These are phyloP conservation scores for Nebria ingens DNA, from an alignment of 1,140 invertebrate species.

Conservation along the genomic window DNA sequence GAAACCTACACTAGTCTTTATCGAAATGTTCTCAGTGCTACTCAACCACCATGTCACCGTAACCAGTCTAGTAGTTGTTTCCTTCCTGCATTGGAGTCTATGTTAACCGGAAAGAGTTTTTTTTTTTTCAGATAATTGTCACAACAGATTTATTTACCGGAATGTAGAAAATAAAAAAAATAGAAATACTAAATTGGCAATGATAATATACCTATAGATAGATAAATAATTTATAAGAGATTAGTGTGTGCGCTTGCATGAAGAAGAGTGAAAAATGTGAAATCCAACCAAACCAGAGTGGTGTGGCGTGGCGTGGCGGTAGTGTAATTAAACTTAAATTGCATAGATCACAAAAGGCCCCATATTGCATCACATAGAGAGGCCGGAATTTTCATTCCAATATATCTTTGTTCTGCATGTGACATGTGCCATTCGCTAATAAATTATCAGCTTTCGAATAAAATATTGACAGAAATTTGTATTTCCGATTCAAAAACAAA, in stretches of 20 bases:
- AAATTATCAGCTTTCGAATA: constrained; percentile 7
- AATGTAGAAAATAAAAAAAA: too few relatives aligned
- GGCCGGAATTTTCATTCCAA: constrained; percentile 3
- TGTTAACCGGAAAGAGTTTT: too few relatives aligned
- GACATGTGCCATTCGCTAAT: constrained; percentile 6
- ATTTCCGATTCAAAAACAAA: background rate
- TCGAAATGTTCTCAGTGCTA: background rate
- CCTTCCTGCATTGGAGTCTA: background rate
- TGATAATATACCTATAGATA: too few relatives aligned
- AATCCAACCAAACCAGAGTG: too few relatives aligned
- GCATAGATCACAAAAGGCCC: constrained; percentile 3
- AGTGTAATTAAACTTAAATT: too few relatives aligned
- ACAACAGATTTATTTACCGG: too few relatives aligned
- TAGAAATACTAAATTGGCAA: too few relatives aligned
- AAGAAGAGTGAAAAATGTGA: too few relatives aligned
- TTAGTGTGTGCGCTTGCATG: too few relatives aligned
- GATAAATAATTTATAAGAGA: too few relatives aligned
- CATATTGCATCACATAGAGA: background rate
- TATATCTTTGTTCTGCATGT: constrained; percentile 4
- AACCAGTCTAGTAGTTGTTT: background rate
- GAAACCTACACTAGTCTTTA: background rate
- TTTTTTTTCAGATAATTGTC: too few relatives aligned
- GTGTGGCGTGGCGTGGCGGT: too few relatives aligned
- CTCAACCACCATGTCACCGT: background rate
- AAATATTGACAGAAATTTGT: constrained; percentile 8